Conservation (phyloP, 2,797 vertebrate species). For the Pteropus rufus region DNA sequence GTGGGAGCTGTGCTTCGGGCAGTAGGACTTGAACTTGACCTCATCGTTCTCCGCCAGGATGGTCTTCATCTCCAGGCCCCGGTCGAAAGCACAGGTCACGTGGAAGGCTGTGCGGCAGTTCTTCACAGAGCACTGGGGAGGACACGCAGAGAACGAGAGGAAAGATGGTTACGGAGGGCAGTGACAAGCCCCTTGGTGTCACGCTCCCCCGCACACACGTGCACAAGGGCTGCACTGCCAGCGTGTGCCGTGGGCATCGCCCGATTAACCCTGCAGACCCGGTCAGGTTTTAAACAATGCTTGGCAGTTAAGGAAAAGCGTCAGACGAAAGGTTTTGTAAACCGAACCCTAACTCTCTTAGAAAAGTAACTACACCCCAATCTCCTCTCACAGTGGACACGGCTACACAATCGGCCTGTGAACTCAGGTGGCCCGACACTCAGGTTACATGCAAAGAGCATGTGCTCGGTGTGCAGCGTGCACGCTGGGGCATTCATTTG, state of each 20-base stretch:
- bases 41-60: conserved; percentile 95
- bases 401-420: neutral
- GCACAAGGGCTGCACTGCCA: accelerated
- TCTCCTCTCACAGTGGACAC: neutral
- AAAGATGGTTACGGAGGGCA: accelerated
- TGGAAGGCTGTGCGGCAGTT: conserved; percentile 98
- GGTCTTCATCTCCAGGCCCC: conserved; percentile 95
- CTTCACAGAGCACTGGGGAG: conserved; percentile 93
- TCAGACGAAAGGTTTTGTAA: neutral
- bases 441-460: neutral
- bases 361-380: neutral
- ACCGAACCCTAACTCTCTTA: neutral
- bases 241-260: accelerated
- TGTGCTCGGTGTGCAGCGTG: neutral
- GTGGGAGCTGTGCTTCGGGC: conserved; percentile 91
- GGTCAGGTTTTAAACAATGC: too few relatives aligned
- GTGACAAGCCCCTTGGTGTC: accelerated
- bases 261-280: neutral
- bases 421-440: neutral
- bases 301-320: neutral
- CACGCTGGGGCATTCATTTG: neutral
- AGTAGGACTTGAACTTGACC: conserved; percentile 98
- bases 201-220: accelerated
- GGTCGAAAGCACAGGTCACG: conserved; percentile 95
- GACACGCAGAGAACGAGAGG: neutral